Base-by-base conservation (phyloP, 1,140 invertebrate genomes). In the Coenobita brevimanus region DNA sequence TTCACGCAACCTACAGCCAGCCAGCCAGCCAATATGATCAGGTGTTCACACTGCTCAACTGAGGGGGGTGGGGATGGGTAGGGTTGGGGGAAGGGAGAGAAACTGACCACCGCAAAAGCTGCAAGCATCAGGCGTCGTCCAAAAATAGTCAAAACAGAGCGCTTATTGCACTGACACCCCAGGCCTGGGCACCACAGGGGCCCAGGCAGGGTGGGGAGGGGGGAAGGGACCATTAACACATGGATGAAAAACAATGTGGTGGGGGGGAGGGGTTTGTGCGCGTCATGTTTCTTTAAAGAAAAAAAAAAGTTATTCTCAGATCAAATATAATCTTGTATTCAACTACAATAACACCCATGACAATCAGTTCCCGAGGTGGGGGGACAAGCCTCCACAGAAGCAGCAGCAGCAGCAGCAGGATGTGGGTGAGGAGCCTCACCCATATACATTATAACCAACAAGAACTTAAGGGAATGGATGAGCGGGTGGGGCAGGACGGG, bases 241-340 rank as follows among this genome's bases (percentile, higher is more conserved):
- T 50, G 46, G 17, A 50, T 50, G 46, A 50, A 50, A 30, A 27
- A 57, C 21, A n/a, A n/a, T 21, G n/a, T 57, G 36, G 43, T 0
- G 38, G 76, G 78, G 0, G 27, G 36, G 36, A 36, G n/a, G 50
- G 13, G 36, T 60, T 85, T 85, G 82, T 85, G 82, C 71, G 73
- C 60, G 54, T 85, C 57, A 71, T 60, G 71, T 78, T 78, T 60
- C 50, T 24, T 82, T 46, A 82, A 60, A 82, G 43, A 54, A 24
- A n/a, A 69, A 41, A 82, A 82, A 62, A 36, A 62, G 41, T 27
- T 50, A 46, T 50, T 75, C 73, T 85, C 82, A 62, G 82, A 85
- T 85, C 82, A 85, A 85, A 85, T 85, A 85, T 76, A 85, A 50
- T 76, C 82, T 85, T 85, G 73, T 71, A 75, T 62, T 69, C 46